These are phyloP conservation scores for Julus scandinavius DNA, from an alignment of 2,888 invertebrate genomes.

Conservation along the genomic window DNA sequence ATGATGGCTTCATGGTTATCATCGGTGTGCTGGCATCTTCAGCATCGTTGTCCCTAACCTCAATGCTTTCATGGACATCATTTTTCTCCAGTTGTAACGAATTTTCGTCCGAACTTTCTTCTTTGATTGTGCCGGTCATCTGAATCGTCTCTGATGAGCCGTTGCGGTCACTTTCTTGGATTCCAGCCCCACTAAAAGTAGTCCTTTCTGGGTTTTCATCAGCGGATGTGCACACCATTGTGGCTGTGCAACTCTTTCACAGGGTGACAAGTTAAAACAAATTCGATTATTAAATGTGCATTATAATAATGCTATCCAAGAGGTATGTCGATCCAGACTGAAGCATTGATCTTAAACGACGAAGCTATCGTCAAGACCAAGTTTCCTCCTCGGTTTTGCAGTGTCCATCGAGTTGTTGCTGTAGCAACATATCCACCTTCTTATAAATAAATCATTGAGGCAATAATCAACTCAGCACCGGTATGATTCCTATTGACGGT, in stretches of 20 bases:
- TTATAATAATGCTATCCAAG: neutral
- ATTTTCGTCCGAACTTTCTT: constrained; percentile 9
- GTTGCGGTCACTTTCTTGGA: neutral
- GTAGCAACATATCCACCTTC: constrained; percentile 12
- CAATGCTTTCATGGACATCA: neutral
- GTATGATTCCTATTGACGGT: neutral
- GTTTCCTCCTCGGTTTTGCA: neutral
- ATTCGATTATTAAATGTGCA: neutral
- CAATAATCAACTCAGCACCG: neutral
- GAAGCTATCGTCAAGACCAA: neutral
- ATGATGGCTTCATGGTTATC: neutral
- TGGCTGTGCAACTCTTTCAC: neutral
- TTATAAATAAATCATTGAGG: neutral
- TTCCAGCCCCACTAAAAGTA: neutral
- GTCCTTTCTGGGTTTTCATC: constrained; percentile 30
- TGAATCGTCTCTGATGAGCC: neutral
- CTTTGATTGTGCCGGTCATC: neutral
- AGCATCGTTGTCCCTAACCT: neutral
- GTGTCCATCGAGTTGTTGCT: constrained; percentile 29
- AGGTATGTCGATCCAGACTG: neutral
- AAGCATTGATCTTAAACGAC: neutral
- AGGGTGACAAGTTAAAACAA: neutral
- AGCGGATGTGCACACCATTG: constrained; percentile 37
- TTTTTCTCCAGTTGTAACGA: neutral
- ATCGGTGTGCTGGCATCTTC: constrained; percentile 25